Percentiles rank a stretch among this genome's conserved stretches.
Conservation (phyloP, 2,797 vertebrate species). For the Manis pentadactyla region DNA sequence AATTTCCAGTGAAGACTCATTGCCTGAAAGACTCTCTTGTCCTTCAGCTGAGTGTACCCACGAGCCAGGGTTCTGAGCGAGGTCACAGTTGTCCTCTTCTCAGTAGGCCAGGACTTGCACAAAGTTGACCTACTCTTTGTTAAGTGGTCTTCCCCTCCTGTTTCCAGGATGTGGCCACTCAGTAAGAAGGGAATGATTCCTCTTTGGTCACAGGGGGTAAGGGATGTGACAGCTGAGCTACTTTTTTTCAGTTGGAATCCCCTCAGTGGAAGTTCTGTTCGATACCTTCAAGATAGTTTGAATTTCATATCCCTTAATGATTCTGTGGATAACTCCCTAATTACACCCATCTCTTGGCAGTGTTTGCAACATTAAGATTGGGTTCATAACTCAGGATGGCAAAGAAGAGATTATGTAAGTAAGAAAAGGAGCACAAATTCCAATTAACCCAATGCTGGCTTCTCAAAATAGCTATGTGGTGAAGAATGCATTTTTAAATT, state of each 20-base stretch:
- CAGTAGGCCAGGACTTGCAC: neutral
- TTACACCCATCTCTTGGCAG: neutral
- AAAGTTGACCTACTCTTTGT: neutral
- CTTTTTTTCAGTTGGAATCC: neutral
- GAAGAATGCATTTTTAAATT: neutral
- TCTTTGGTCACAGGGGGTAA: neutral
- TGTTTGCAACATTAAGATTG: neutral
- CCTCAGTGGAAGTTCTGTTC: neutral
- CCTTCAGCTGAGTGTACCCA: neutral
- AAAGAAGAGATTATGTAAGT: slow-evolving; percentile 45
- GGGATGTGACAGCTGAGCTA: neutral
- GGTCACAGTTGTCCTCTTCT: neutral
- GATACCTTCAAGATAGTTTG: neutral
- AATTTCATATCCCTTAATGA: slow-evolving; percentile 25
- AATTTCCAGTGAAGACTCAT: slow-evolving; percentile 9
- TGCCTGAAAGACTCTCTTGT: neutral
- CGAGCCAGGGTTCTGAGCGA: neutral
- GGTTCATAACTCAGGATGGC: neutral
- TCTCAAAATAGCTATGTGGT: slow-evolving; percentile 14
- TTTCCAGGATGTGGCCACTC: neutral
- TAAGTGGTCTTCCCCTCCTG: neutral
- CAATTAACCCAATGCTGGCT: neutral
- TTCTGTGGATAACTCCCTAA: neutral
- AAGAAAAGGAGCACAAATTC: slow-evolving; percentile 10
- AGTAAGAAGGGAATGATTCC: neutral